These are phyloP conservation scores for Oopsacas minuta DNA, from an alignment of 37 sponge, comb jelly and placozoan genomes.

Conservation along the genomic window DNA sequence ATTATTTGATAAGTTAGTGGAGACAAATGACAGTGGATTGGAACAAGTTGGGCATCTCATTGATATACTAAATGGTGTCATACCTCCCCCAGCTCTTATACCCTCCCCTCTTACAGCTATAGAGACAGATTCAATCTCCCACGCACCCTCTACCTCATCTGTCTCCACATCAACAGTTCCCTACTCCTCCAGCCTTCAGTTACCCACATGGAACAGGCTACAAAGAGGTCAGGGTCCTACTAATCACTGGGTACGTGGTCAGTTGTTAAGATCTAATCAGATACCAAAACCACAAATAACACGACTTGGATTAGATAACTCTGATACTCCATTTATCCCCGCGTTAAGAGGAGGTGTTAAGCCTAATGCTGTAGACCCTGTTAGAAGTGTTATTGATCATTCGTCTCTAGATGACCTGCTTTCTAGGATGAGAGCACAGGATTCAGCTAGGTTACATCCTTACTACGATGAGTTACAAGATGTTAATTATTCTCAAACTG, in stretches of 20 bases:
- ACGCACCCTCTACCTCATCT: not conserved
- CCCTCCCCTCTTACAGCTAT: not conserved
- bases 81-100: not conserved
- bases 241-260: not conserved
- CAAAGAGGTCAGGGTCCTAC: not conserved
- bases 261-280: constrained; percentile 35
- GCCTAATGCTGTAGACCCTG: constrained; percentile 55
- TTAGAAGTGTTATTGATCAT: constrained; percentile 29
- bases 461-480: not conserved
- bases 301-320: constrained; percentile 66
- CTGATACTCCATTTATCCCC: constrained; percentile 59
- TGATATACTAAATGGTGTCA: constrained; percentile 24
- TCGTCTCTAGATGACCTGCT: not conserved
- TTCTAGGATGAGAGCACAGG: not conserved
- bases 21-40: constrained; percentile 69
- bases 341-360: constrained; percentile 36
- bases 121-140: not conserved
- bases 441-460: not conserved
- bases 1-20: constrained; percentile 56
- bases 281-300: constrained; percentile 65
- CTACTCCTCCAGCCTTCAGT: not conserved
- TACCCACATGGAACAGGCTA: not conserved
- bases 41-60: constrained; percentile 60
- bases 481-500: not conserved
- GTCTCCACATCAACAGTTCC: not conserved